These are phyloP conservation scores for Drosophila tripunctata DNA, from an alignment of 2,888 invertebrate genomes.

Conservation along the genomic window DNA sequence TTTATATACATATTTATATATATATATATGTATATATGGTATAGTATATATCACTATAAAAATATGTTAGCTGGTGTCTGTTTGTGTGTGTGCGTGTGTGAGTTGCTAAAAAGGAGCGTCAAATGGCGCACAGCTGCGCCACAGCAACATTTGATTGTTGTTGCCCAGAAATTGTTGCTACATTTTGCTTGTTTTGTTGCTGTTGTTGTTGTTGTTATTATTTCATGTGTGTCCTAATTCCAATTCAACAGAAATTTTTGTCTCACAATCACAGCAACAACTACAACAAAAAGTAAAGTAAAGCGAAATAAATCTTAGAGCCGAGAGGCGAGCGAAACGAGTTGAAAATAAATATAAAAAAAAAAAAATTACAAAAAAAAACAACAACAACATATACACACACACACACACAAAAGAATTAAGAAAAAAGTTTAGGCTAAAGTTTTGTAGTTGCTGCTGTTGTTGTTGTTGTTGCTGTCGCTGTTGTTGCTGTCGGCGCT, in stretches of 20 bases:
- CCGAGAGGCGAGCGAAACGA: constrained; percentile 62
- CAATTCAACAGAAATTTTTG: constrained; percentile 79
- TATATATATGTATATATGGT: not conserved
- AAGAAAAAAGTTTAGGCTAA: constrained; percentile 65
- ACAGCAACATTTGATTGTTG: constrained; percentile 40
- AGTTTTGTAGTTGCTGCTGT: constrained; percentile 39
- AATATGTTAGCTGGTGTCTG: not conserved
- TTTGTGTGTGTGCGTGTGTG: constrained; percentile 9
- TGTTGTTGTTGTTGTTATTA: constrained; percentile 41
- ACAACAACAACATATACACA: not conserved
- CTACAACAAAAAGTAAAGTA: constrained; percentile 48
- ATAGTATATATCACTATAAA: constrained; percentile 4
- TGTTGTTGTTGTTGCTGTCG: constrained; percentile 47
- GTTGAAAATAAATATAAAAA: constrained; percentile 55
- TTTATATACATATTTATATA: constrained; percentile 11
- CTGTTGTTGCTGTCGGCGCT: constrained; percentile 69
- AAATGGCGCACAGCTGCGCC: constrained; percentile 76
- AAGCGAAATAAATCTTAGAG: constrained; percentile 78
- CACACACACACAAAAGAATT: not conserved
- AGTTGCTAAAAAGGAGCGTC: constrained; percentile 54
- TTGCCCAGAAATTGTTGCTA: constrained; percentile 70
- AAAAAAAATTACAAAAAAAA: constrained; percentile 19
- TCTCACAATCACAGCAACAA: constrained; percentile 68
- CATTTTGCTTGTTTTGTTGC: constrained; percentile 49
- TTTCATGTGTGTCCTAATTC: constrained; percentile 77